A percentile compares a stretch with the other conserved stretches of the same genome.
Evolutionary conservation across 2,797 vertebrate species (phyloP).

Genomic region (Dermochelys coriacea): DNA sequence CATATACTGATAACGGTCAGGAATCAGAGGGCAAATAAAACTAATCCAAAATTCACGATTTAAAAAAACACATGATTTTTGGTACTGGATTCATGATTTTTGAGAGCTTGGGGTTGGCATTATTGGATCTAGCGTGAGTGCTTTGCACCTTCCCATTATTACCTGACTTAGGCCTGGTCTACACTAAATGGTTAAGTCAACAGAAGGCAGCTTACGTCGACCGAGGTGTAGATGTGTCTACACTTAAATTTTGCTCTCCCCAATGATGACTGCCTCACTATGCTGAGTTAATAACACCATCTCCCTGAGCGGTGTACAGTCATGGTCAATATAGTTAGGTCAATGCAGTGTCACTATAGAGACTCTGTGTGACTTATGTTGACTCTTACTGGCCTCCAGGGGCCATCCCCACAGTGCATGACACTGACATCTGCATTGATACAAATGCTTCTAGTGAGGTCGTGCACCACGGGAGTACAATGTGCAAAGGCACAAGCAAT

Average conservation of each 20-base stretch:
- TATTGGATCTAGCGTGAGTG: background rate
- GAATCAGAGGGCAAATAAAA: background rate
- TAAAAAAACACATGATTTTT: background rate
- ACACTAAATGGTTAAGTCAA: background rate
- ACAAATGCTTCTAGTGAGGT: background rate
- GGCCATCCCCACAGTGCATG: background rate
- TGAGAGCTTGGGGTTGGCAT: background rate
- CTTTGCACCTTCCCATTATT: background rate
- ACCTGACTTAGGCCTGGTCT: background rate
- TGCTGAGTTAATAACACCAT: background rate
- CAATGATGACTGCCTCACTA: background rate
- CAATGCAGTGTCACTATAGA: background rate
- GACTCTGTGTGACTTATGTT: background rate
- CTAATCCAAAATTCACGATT: background rate
- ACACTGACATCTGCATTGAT: background rate
- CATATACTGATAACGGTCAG: background rate
- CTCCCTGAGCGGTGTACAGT: background rate
- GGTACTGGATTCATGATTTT: background rate
- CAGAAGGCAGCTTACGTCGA: background rate
- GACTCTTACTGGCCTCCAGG: background rate
- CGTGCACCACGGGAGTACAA: background rate
- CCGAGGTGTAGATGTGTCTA: background rate
- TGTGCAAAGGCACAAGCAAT: background rate
- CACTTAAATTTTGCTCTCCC: background rate
- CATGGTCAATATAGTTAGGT: background rate